Base-by-base conservation (phyloP, 2,888 invertebrate species). In the Lissonota sp. region DNA sequence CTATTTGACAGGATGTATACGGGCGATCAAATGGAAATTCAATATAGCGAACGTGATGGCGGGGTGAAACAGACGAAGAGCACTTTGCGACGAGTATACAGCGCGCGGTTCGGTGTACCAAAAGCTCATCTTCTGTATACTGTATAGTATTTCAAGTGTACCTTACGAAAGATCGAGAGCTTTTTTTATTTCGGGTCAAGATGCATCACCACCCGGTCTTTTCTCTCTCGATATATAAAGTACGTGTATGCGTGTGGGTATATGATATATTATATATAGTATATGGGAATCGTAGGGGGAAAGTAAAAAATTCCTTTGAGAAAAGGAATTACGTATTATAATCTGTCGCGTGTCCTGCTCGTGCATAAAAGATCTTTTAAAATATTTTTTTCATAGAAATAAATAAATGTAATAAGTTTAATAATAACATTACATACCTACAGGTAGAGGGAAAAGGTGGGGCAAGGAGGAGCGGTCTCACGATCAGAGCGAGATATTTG, bases 161-260 rank as follows among this genome's bases (percentile, higher is more conserved):
- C 74, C 67, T 66, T 40, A 55, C 57, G 74, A 67, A 60, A 67
- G 51, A 67, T 75, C 74, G 74, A 75, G 74, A 51, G 74, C 26
- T 66, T 51, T 67, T 75, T 60, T 66, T 67, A 75, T 75, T 75
- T 75, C 67, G 67, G 74, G 74, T 75, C 74, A 75, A 75, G 74
- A 67, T 75, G 74, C 67, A 75, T 60, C 67, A 75, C 64, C 74
- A 55, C 55, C 58, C n/a, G n/a, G n/a, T n/a, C n/a, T n/a, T n/a
- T 63, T 8, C 16, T 14, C 26, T 46, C 5, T 42, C 42, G 5
- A 37, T 44, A 70, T 70, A 60, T 14, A 37, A 51, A 40, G 49
- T 71, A n/a, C n/a, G n/a, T n/a, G n/a, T 49, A 46, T 10, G 5
- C 44, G 10, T 10, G 55, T 51, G 44, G 40, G 49, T 57, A 40